Percentiles rank a stretch among this genome's conserved stretches.
phyloP scores from a whole-genome alignment of 2,113 vertebrate species.

The Bombycilla garrulus region DNA sequence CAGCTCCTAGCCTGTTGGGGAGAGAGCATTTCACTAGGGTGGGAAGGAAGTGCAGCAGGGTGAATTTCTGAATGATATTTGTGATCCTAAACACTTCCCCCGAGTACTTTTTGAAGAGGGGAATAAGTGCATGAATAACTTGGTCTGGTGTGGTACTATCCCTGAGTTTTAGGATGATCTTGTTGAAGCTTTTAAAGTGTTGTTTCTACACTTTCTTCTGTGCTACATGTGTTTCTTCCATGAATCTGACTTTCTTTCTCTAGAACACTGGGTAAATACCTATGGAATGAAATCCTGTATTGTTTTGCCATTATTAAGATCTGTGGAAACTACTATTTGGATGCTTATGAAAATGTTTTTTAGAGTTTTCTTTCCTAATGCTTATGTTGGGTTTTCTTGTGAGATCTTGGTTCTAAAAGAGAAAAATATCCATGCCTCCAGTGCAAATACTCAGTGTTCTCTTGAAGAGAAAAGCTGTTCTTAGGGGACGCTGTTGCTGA shows the following conservation, averaged over 20 bases:
- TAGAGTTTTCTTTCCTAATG: not conserved
- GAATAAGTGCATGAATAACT: fast-evolving
- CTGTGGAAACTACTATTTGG: not conserved
- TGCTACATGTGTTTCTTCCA: fast-evolving
- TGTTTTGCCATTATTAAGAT: not conserved
- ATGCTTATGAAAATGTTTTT: not conserved
- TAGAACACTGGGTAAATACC: not conserved
- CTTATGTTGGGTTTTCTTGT: not conserved
- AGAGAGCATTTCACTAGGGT: not conserved
- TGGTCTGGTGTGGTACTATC: not conserved
- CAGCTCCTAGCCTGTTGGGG: not conserved
- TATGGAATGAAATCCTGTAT: not conserved
- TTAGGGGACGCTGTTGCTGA: not conserved
- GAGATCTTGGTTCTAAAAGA: not conserved
- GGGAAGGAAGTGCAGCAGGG: not conserved
- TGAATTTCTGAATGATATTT: not conserved
- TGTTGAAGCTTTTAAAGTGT: not conserved
- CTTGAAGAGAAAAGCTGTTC: not conserved
- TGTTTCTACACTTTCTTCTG: not conserved
- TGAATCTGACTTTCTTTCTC: not conserved
- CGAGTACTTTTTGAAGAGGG: not conserved
- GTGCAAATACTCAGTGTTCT: not conserved
- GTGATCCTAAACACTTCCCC: not conserved
- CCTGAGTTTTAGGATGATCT: not conserved
- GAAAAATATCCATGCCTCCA: not conserved